Conservation (phyloP, 92 coral and sea anemone genomes). For the Palythoa caribaeorum region DNA sequence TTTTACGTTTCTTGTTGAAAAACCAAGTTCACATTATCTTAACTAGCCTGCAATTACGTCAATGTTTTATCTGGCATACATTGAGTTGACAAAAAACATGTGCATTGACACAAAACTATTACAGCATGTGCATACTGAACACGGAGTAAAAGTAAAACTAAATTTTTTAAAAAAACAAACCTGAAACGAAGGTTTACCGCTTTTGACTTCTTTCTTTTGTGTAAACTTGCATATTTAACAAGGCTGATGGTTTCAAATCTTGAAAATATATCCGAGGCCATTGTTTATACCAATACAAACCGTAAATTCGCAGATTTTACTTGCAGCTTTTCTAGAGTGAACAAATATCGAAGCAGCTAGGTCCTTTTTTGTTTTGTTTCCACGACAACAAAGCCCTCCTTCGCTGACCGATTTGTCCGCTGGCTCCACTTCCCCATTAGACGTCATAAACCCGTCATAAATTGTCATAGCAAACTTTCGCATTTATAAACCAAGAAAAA, state of each 20-base stretch:
- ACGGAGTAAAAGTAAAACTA: too few relatives aligned
- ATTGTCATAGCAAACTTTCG: not conserved
- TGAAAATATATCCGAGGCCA: not conserved
- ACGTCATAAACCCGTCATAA: not conserved
- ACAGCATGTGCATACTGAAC: too few relatives aligned
- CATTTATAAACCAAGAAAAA: too few relatives aligned
- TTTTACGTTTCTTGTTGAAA: too few relatives aligned
- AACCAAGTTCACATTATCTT: too few relatives aligned
- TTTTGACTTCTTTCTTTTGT: not conserved
- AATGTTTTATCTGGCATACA: too few relatives aligned
- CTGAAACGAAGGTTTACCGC: not conserved
- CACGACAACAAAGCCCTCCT: not conserved
- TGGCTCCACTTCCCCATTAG: slow-evolving; percentile 48
- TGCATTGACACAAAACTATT: too few relatives aligned
- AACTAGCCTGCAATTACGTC: too few relatives aligned
- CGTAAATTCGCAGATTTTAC: not conserved
- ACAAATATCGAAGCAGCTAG: not conserved
- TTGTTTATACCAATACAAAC: not conserved
- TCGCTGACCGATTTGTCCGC: not conserved
- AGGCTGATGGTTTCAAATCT: not conserved
- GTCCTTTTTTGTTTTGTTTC: not conserved
- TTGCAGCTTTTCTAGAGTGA: slow-evolving; percentile 12
- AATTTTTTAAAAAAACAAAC: not conserved
- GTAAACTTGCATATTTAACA: not conserved
- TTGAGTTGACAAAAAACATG: too few relatives aligned